Conservation (phyloP, 2,888 invertebrate genomes). For the Papilio protenor region DNA sequence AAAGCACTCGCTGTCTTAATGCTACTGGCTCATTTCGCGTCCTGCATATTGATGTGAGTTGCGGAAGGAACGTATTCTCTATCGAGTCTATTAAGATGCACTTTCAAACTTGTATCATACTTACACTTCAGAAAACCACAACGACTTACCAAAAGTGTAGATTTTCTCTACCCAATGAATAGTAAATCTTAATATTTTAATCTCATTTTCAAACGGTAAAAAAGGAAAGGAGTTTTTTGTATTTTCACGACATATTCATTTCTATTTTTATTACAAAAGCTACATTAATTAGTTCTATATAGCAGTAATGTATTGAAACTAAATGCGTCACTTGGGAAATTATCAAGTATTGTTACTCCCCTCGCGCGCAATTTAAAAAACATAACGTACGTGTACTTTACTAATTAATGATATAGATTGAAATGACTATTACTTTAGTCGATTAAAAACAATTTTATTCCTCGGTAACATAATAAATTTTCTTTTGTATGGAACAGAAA, state of each 20-base stretch:
- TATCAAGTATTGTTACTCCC: conserved; percentile 13
- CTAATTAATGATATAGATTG: not conserved
- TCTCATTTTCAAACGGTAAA: not conserved
- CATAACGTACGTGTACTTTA: not conserved
- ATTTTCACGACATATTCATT: not conserved
- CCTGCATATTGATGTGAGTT: conserved; percentile 32
- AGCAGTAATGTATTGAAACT: not conserved
- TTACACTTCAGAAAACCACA: not conserved
- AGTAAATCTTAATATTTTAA: not conserved
- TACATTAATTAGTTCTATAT: not conserved
- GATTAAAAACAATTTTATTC: not conserved
- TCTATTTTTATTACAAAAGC: not conserved
- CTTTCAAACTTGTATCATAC: not conserved
- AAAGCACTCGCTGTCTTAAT: conserved; percentile 28
- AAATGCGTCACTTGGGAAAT: conserved; percentile 35
- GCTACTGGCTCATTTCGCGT: conserved; percentile 16
- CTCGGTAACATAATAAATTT: too few relatives aligned
- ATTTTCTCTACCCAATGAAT: not conserved
- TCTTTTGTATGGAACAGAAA: too few relatives aligned
- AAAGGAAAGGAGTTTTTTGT: not conserved
- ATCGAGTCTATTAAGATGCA: not conserved
- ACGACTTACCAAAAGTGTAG: not conserved
- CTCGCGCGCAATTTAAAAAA: not conserved
- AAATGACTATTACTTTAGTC: not conserved
- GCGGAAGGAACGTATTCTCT: conserved; percentile 1